Evolutionary conservation across 2,888 invertebrate genomes (phyloP).

Genomic region (Micropterix aruncella): DNA sequence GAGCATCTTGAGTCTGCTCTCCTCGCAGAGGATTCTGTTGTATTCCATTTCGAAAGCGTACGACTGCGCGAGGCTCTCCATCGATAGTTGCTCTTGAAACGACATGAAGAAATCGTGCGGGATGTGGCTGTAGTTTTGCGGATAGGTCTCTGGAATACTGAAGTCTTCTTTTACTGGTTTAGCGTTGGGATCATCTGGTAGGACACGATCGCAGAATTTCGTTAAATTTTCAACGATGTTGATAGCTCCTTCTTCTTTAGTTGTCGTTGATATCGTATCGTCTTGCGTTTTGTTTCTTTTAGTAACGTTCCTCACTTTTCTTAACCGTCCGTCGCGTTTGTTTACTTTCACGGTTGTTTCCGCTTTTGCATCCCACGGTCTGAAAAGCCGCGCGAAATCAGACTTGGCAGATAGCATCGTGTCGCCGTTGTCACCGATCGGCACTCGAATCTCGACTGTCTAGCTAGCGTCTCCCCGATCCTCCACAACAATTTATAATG

Average conservation of each 20-base stretch:
- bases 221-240: constrained; percentile 22
- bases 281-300: constrained; percentile 33
- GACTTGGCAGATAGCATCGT: constrained; percentile 15
- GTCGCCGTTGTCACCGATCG: too few relatives aligned
- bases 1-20: constrained; percentile 51
- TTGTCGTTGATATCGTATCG: constrained; percentile 42
- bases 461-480: not conserved
- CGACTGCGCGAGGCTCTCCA: constrained; percentile 34
- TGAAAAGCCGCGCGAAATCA: constrained; percentile 40
- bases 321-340: constrained; percentile 27
- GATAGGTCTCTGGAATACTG: not conserved
- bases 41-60: constrained; percentile 56
- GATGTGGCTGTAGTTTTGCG: not conserved
- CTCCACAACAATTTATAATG: not conserved
- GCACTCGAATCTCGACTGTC: too few relatives aligned
- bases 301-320: constrained; percentile 32
- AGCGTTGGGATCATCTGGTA: constrained; percentile 14
- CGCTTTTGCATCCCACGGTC: constrained; percentile 48
- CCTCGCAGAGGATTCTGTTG: constrained; percentile 53
- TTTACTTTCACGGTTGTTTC: constrained; percentile 10
- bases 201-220: constrained; percentile 27
- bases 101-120: not conserved
- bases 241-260: constrained; percentile 22
- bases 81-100: not conserved
- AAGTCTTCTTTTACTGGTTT: constrained; percentile 2